Evolutionary conservation across 1,140 invertebrate genomes (phyloP).

Genomic region (Antheraea mylitta): DNA sequence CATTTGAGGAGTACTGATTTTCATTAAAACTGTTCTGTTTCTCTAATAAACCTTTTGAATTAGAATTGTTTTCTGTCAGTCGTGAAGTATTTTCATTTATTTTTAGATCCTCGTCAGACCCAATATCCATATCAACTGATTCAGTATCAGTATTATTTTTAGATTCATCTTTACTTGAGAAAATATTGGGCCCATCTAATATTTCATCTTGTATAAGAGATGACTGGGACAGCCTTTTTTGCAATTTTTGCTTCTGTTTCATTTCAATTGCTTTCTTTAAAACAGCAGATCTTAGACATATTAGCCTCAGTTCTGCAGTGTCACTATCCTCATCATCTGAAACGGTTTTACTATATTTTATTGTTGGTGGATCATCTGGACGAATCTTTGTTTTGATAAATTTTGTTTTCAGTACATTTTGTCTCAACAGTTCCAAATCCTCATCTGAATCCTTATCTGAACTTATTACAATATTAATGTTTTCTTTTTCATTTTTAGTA

Average conservation of each 20-base stretch:
- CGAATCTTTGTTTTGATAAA: slow-evolving; percentile 38
- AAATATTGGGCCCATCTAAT: slow-evolving; percentile 21
- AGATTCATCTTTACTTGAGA: slow-evolving; percentile 22
- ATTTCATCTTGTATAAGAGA: slow-evolving; percentile 46
- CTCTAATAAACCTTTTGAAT: slow-evolving; percentile 10
- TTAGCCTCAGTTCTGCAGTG: slow-evolving; percentile 68
- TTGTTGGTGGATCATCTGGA: slow-evolving; percentile 18
- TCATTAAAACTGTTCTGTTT: slow-evolving; percentile 2
- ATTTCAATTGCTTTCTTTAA: slow-evolving; percentile 75
- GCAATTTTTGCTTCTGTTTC: slow-evolving; percentile 67
- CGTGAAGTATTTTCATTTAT: slow-evolving; percentile 35
- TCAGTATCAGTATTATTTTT: slow-evolving; percentile 71
- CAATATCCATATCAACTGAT: slow-evolving; percentile 75
- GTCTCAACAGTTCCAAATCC: slow-evolving; percentile 66
- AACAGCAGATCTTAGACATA: slow-evolving; percentile 70
- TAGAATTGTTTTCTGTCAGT: neutral
- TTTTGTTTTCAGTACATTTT: slow-evolving; percentile 71
- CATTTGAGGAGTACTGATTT: slow-evolving; percentile 26
- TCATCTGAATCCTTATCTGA: slow-evolving; percentile 64
- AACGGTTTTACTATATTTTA: slow-evolving; percentile 30
- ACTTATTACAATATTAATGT: slow-evolving; percentile 8
- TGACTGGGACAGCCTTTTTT: slow-evolving; percentile 59
- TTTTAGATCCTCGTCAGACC: slow-evolving; percentile 63
- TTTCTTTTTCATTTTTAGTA: slow-evolving; percentile 17
- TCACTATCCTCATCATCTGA: slow-evolving; percentile 73